Evolutionary conservation across 2,888 invertebrate species (phyloP), one percentile per base, ranked within the genome.

Genomic region (Ormyrus nitidulus): DNA sequence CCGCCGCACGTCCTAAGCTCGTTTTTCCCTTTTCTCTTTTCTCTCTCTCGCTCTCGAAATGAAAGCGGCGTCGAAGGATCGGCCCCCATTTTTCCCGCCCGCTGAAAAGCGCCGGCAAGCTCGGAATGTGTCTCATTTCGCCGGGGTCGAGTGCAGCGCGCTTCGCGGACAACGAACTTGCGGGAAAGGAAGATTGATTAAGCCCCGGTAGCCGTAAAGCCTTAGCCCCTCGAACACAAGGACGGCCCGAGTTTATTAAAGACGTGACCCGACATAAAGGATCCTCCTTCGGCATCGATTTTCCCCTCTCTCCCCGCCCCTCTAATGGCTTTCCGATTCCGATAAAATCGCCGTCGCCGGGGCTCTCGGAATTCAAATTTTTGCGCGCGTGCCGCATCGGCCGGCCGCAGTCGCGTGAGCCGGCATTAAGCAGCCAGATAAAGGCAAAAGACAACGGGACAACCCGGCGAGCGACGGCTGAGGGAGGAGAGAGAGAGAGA

Each of bases 231-330:
- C 34, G 34, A 34, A 34, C 34, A 4, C 34, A 34, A 34, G 34
- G 34, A 34, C 34, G 34, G 34, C 3, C 4, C 83, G 64, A 84
- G 85, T 87, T 87, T 89, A 88, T 89, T 89, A 88, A 89, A 89
- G 86, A 89, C 89, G 89, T 89, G 89, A 89, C 89, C 88, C 85
- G 85, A 87, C 88, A 88, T 87, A 88, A 88, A 87, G 86, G 86
- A 86, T 86, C 83, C 19, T 78, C 65, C 54, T 71, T 10, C 53
- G 68, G 58, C 59, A 68, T 62, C 76, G 76, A 76, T 76, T 76
- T 61, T 61, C 73, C 6, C 0, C 13, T 46, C n/a, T 19, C 11
- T 11, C 9, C 5, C 80, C 54, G 49, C 13, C 46, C 82, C 54
- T 62, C 64, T 64, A 62, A 73, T 73, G 72, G 72, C 72, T 73